Evolutionary conservation across 2,888 invertebrate species (phyloP).

Genomic region (Bhutanitis thaidina): DNA sequence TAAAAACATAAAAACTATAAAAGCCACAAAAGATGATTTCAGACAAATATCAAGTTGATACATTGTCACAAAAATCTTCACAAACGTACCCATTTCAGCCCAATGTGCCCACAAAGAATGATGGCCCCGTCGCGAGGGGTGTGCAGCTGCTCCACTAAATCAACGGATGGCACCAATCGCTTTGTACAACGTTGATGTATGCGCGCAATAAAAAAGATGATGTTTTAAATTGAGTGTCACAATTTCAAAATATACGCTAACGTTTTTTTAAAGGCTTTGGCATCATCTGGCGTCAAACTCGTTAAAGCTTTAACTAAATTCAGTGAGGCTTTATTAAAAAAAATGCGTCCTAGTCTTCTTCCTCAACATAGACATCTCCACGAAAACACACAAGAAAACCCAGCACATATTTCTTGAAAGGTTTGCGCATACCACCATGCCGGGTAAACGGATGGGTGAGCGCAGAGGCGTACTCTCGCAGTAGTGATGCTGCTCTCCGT

Average conservation of each 20-base stretch:
- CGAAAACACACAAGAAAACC: too few relatives aligned
- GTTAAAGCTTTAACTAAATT: too few relatives aligned
- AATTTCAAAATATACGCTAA: neutral
- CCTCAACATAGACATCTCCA: too few relatives aligned
- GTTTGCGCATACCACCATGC: too few relatives aligned
- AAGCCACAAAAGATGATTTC: neutral
- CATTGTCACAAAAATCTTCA: constrained; percentile 20
- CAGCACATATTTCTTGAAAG: too few relatives aligned
- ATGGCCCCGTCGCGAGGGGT: constrained; percentile 27
- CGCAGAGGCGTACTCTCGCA: too few relatives aligned
- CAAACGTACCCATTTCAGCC: constrained; percentile 17
- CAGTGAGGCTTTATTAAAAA: too few relatives aligned
- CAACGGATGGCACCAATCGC: constrained; percentile 43
- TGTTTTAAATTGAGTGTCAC: constrained; percentile 13
- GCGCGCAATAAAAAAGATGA: constrained; percentile 17
- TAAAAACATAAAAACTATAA: too few relatives aligned
- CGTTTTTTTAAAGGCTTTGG: neutral
- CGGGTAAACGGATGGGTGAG: too few relatives aligned
- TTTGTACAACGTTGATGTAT: constrained; percentile 42
- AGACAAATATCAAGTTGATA: constrained; percentile 14
- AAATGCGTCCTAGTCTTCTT: too few relatives aligned
- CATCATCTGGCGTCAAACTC: neutral
- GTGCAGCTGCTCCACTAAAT: constrained; percentile 39
- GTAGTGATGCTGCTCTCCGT: too few relatives aligned
- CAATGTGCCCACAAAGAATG: constrained; percentile 20